A percentile compares a stretch with the other conserved stretches of the same genome.
Evolutionary conservation across 2,888 invertebrate genomes (phyloP).

Genomic region (Bugula neritina): DNA sequence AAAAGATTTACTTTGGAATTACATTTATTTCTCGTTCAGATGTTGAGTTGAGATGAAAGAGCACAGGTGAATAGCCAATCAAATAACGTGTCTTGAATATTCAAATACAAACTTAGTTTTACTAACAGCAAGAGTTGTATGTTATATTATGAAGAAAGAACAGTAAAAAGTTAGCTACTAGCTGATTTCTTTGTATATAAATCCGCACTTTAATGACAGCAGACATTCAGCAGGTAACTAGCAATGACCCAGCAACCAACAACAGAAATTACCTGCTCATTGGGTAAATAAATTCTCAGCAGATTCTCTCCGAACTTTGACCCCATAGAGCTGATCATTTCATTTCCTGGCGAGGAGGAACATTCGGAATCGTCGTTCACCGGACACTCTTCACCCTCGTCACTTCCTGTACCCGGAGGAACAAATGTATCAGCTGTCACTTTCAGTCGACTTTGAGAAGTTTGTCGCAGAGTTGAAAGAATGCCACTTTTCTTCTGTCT

Average conservation of each 20-base stretch:
- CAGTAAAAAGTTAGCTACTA: too few relatives aligned
- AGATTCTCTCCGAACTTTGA: conserved; percentile 38
- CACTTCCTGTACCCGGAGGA: conserved; percentile 23
- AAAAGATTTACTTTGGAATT: too few relatives aligned
- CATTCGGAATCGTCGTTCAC: neutral
- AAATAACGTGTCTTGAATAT: too few relatives aligned
- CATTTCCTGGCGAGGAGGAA: neutral
- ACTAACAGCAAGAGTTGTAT: too few relatives aligned
- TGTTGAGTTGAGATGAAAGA: too few relatives aligned
- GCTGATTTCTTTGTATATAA: too few relatives aligned
- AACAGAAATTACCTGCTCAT: conserved; percentile 40
- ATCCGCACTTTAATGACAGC: too few relatives aligned
- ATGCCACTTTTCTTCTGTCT: conserved; percentile 5
- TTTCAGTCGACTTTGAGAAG: conserved; percentile 39
- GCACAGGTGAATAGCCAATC: too few relatives aligned
- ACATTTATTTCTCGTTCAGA: too few relatives aligned
- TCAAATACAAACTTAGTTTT: too few relatives aligned
- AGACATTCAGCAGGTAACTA: too few relatives aligned
- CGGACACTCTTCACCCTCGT: conserved; percentile 8
- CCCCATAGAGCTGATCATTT: neutral
- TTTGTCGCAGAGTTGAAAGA: conserved; percentile 27
- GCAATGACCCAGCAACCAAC: neutral
- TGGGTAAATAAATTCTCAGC: conserved; percentile 44
- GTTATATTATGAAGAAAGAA: too few relatives aligned
- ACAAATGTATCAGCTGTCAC: conserved; percentile 34